A percentile compares a stretch with the other conserved stretches of the same genome.
Evolutionary conservation across 1,140 invertebrate genomes (phyloP).

Genomic region (Riptortus pedestris): DNA sequence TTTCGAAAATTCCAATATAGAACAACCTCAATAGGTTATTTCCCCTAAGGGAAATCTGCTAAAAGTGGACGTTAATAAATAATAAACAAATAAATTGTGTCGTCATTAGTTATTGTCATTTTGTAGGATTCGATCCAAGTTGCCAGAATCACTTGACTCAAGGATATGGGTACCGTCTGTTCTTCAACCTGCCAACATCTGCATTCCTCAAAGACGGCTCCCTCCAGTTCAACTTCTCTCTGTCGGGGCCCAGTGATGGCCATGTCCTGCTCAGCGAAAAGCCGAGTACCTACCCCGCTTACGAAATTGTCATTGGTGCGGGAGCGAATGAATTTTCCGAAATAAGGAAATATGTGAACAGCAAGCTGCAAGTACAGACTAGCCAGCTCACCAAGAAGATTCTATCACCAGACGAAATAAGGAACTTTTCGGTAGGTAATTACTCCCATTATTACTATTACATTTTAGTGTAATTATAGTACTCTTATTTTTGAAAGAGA

Average conservation of each 20-base stretch:
- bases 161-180: neutral
- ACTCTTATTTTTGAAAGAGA: too few relatives aligned
- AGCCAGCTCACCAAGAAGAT: neutral
- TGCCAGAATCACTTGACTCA: neutral
- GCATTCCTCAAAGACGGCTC: neutral
- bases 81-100: too few relatives aligned
- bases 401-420: neutral
- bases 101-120: too few relatives aligned
- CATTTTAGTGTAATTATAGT: too few relatives aligned
- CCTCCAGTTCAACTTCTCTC: neutral
- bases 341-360: neutral
- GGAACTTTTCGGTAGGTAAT: constrained; percentile 3
- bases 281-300: neutral
- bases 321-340: constrained; percentile 14
- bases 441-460: too few relatives aligned
- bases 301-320: constrained; percentile 15
- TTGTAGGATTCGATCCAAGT: neutral
- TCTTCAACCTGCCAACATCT: neutral
- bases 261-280: neutral
- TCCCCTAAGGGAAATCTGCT: too few relatives aligned
- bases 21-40: too few relatives aligned
- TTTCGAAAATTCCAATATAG: too few relatives aligned
- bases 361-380: neutral
- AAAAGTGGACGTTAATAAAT: too few relatives aligned
- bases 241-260: neutral